Evolutionary conservation across 2,888 invertebrate genomes (phyloP).

Genomic region (Dicranocentrus wangi): DNA sequence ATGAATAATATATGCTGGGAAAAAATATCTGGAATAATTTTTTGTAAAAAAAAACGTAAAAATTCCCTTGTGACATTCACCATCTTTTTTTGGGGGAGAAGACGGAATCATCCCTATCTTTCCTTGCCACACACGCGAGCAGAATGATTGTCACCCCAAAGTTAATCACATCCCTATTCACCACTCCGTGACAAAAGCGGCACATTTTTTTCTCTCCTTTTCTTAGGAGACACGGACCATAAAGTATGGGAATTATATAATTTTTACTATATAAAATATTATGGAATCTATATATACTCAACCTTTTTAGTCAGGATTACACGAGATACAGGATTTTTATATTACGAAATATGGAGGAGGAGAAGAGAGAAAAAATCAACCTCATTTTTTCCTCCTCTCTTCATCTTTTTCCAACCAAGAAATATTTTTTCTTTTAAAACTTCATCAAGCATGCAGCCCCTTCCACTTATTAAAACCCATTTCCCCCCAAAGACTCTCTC

Average conservation of each 20-base stretch:
- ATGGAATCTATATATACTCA: too few species aligned
- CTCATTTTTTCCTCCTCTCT: slow-evolving; percentile 16
- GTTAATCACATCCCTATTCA: slow-evolving; percentile 54
- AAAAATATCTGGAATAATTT: too few species aligned
- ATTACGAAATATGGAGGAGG: too few species aligned
- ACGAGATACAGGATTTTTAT: too few species aligned
- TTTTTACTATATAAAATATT: background rate
- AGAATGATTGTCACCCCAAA: slow-evolving; percentile 45
- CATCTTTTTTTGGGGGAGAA: too few species aligned
- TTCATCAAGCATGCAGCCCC: slow-evolving; percentile 52
- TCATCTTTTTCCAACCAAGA: slow-evolving; percentile 14
- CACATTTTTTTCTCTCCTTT: too few species aligned
- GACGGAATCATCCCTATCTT: slow-evolving; percentile 9
- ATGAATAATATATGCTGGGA: too few species aligned
- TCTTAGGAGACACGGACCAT: slow-evolving; percentile 46
- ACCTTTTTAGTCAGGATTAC: too few species aligned
- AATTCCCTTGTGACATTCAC: too few species aligned
- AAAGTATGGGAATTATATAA: slow-evolving; percentile 31
- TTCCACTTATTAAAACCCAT: slow-evolving; percentile 46
- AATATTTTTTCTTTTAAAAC: slow-evolving; percentile 34
- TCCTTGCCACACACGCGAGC: slow-evolving; percentile 18
- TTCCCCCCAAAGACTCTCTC: slow-evolving; percentile 19
- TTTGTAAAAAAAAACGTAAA: background rate
- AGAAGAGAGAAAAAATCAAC: too few species aligned
- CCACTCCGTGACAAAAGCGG: slow-evolving; percentile 44